Evolutionary conservation across 2,888 invertebrate species (phyloP), one percentile per base, ranked within the genome.

Genomic region (Hemicrepidius hirtus): DNA sequence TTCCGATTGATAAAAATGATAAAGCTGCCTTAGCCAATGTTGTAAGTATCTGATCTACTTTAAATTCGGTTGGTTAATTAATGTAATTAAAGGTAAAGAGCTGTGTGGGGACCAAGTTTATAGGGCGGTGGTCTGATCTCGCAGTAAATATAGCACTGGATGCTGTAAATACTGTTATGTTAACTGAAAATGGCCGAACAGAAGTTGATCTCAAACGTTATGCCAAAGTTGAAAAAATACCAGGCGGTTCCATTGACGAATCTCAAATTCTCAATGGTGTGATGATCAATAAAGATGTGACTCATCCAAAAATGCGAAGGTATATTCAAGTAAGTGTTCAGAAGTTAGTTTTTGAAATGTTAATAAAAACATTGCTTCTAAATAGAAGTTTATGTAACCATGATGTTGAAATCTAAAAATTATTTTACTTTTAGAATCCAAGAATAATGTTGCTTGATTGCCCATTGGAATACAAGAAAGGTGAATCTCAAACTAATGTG

Each of bases 201-300:
- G 99, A 99, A 86, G 97, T 99, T 80, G 99, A 99, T 84, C 97
- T 99, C 78, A 99, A 99, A 85, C 92, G 97, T 87, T 99, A 98
- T 83, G 98, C 97, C 0, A 97, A 97, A 88, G 94, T 99, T 18
- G 95, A 95, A 81, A 95, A 95, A 85, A 94, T 99, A 79, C 99
- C 99, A 0, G 99, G 99, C 21, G 99, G 98, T 9, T 90, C 94
- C 0, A 94, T 99, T 69, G 98, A 99, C 81, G 98, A 99, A 78
- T 98, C 97, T 0, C 89, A 91, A 77, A 98, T 99, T 6, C 88
- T 99, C 37, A 93, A 91, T 78, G 99, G 99, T 44, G 95, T 99
- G 12, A 98, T 99, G 97, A 87, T 99, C 71, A 99, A 99, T 88
- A 99, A 99, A 87, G 99, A 99, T 85, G 97, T 99, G 0, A 97